Evolutionary conservation across 2,113 vertebrate genomes (phyloP).

Genomic region (Octodon degus): DNA sequence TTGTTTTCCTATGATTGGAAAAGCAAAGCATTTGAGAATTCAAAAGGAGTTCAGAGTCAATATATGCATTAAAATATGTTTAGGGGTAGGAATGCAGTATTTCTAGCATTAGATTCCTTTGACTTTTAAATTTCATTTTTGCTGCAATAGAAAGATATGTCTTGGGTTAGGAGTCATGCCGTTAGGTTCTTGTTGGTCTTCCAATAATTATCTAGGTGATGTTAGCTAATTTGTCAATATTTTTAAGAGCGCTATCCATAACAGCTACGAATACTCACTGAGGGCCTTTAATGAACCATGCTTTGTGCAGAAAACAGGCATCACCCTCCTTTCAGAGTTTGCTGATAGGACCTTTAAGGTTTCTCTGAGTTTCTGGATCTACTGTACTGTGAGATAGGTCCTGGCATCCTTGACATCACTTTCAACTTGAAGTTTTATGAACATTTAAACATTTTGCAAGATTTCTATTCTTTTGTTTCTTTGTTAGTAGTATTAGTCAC

Average conservation of each 20-base stretch:
- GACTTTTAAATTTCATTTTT: constrained; percentile 48
- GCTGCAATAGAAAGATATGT: constrained; percentile 27
- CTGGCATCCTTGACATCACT: neutral
- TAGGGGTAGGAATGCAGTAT: constrained; percentile 8
- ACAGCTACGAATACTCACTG: neutral
- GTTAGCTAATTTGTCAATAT: neutral
- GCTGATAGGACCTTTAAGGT: neutral
- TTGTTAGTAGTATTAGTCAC: constrained; percentile 40
- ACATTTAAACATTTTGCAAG: constrained; percentile 25
- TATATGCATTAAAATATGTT: constrained; percentile 25
- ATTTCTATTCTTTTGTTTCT: constrained; percentile 45
- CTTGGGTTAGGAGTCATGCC: neutral
- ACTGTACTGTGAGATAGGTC: neutral
- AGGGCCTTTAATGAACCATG: accelerated
- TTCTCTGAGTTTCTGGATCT: neutral
- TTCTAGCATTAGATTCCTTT: neutral
- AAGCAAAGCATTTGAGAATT: constrained; percentile 52
- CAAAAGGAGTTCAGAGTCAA: constrained; percentile 25
- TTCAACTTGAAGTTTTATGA: constrained; percentile 4
- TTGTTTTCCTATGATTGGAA: constrained; percentile 26
- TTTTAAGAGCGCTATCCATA: neutral
- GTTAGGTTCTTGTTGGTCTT: neutral
- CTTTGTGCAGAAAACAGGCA: accelerated
- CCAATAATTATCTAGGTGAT: neutral
- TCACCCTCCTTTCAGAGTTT: neutral